Evolutionary conservation across 2,113 vertebrate genomes (phyloP), one percentile per base, ranked within the genome.

Genomic region (Prochilodus magdalenae): DNA sequence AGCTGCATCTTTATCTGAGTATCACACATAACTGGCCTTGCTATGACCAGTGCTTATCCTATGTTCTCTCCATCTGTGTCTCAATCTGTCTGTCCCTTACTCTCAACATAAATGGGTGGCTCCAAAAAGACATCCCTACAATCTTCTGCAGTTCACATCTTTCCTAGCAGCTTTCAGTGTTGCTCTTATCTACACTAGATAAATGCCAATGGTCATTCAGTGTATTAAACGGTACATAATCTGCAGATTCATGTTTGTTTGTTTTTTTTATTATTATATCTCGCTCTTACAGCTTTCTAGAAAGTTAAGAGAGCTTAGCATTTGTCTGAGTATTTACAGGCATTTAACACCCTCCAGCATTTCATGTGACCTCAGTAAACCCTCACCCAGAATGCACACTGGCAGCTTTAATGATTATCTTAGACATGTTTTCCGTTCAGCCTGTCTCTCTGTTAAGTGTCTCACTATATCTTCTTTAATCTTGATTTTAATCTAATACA

Each of bases 1-100:
- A 93, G 92, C 92, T 93, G 92, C 87, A 81, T 84, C 83, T 90
- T 80, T 87, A 88, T 90, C 90, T 80, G 53, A 59, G 69, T 80
- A 83, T 78, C 86, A 71, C 74, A 78, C 75, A 66, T 70, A 86
- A 80, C 77, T 87, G 85, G 83, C 89, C 84, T 90, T 88, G 83
- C 86, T 86, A 47, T 55, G 60, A 26, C 72, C 80, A 57, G 62
- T 16, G 74, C 47, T 81, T 66, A 55, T 74, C 60, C 60, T 66
- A 33, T 74, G 71, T 16, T 67, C 30, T 82, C 75, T 87, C 16
- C 66, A 60, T 83, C 82, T 84, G 13, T 79, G 1, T 16, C 15
- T 16, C 70, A 29, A 15, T 81, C 27, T 30, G 53, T 66, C 70
- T 27, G 51, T 74, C 60, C 60, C 33, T 67, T 53, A n/a, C 57